Conservation (phyloP, 2,113 vertebrate species). For the Pardalotus punctatus region DNA sequence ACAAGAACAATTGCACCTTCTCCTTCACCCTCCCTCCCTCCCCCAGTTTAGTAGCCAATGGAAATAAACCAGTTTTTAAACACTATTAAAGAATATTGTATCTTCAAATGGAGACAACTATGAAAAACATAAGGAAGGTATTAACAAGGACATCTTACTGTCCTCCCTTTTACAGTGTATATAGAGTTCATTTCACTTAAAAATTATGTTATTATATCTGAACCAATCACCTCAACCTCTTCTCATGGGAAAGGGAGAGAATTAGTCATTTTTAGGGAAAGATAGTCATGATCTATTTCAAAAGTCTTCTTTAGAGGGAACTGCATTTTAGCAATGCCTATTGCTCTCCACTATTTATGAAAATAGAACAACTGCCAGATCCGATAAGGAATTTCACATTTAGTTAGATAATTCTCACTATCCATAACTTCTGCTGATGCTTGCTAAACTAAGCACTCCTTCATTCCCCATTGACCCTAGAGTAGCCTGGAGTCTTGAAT, state of each 20-base stretch:
- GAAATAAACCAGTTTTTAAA: neutral
- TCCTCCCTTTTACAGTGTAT: neutral
- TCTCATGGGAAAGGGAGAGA: neutral
- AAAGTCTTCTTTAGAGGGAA: neutral
- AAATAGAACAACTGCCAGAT: neutral
- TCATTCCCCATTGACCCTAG: neutral
- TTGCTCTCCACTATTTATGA: neutral
- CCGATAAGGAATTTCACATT: rapidly evolving
- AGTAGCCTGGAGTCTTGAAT: neutral
- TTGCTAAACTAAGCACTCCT: neutral
- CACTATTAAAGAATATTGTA: neutral
- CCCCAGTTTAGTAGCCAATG: neutral
- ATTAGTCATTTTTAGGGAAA: neutral
- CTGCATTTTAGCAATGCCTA: neutral
- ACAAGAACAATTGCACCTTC: neutral
- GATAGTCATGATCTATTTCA: neutral
- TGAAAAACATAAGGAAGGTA: neutral
- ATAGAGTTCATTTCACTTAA: neutral
- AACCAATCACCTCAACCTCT: neutral
- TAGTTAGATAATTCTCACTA: neutral
- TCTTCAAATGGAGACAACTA: neutral
- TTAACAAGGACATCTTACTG: neutral
- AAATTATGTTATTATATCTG: neutral
- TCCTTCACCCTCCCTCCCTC: neutral
- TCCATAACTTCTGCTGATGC: neutral